Evolutionary conservation across 1,140 invertebrate species (phyloP).

Genomic region (Drosophila kanapiae): DNA sequence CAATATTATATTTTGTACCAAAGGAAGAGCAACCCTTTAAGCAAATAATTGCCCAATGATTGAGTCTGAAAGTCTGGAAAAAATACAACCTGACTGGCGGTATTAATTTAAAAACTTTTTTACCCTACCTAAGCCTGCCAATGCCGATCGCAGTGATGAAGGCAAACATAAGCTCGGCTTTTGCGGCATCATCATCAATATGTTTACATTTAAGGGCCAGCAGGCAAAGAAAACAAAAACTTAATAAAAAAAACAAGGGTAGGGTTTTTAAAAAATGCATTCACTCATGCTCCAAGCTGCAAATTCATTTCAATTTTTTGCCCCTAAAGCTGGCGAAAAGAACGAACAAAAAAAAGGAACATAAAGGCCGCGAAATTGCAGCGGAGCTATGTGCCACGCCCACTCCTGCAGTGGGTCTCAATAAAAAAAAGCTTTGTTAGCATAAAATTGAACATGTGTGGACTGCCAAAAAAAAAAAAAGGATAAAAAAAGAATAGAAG

Average conservation of each 20-base stretch:
- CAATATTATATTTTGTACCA: background rate
- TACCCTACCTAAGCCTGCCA: constrained; percentile 22
- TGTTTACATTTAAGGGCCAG: constrained; percentile 39
- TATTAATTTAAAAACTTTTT: constrained; percentile 41
- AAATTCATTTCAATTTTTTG: constrained; percentile 72
- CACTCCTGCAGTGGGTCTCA: constrained; percentile 10
- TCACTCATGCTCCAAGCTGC: constrained; percentile 57
- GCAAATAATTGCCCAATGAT: constrained; percentile 5
- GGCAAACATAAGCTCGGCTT: constrained; percentile 47
- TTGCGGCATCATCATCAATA: constrained; percentile 44
- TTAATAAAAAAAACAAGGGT: constrained; percentile 29
- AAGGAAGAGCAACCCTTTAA: background rate
- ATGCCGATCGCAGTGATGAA: constrained; percentile 28
- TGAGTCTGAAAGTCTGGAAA: background rate
- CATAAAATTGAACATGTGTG: constrained; percentile 74
- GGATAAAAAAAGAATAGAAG: background rate
- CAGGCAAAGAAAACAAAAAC: constrained; percentile 11
- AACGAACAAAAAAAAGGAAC: constrained; percentile 24
- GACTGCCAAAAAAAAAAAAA: constrained; percentile 5
- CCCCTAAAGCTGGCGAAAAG: constrained; percentile 32
- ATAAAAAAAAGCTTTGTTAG: constrained; percentile 74
- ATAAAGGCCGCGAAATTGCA: constrained; percentile 74
- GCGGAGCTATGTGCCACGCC: constrained; percentile 34
- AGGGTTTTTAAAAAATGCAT: constrained; percentile 43
- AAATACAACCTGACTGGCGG: background rate